phyloP scores from a whole-genome alignment of 2,113 vertebrate genomes.

The Coregonus clupeaformis region DNA sequence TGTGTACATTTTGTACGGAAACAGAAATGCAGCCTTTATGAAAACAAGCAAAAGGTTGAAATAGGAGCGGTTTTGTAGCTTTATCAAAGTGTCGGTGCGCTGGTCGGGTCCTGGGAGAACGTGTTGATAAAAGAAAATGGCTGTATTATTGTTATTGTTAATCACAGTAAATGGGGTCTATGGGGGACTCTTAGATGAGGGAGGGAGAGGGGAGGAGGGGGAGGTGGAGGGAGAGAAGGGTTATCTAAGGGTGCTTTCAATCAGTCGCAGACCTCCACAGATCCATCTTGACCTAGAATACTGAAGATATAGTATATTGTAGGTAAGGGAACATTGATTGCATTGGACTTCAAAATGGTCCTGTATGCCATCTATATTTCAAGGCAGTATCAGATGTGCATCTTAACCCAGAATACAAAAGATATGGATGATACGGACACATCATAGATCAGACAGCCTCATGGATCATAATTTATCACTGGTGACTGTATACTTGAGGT shows the following conservation, averaged over 20 bases:
- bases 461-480: too few relatives aligned
- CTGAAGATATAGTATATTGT: too few relatives aligned
- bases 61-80: conserved; percentile 51
- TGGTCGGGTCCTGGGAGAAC: conserved; percentile 47
- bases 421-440: too few relatives aligned
- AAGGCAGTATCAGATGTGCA: too few relatives aligned
- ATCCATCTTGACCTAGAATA: too few relatives aligned
- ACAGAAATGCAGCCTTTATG: conserved; percentile 45
- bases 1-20: conserved; percentile 43
- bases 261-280: too few relatives aligned
- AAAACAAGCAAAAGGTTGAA: conserved; percentile 27
- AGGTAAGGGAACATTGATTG: too few relatives aligned
- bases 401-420: too few relatives aligned
- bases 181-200: conserved; percentile 41
- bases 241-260: too few relatives aligned
- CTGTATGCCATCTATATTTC: too few relatives aligned
- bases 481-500: not conserved
- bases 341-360: too few relatives aligned
- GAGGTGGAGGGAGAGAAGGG: conserved; percentile 27
- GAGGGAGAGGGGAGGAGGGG: not conserved
- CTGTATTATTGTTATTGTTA: conserved; percentile 65
- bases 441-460: too few relatives aligned
- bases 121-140: conserved; percentile 66
- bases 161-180: conserved; percentile 59
- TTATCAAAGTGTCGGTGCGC: conserved; percentile 49